Base-by-base conservation (phyloP, 2,888 invertebrate genomes). In the Drosophila prostipennis region DNA sequence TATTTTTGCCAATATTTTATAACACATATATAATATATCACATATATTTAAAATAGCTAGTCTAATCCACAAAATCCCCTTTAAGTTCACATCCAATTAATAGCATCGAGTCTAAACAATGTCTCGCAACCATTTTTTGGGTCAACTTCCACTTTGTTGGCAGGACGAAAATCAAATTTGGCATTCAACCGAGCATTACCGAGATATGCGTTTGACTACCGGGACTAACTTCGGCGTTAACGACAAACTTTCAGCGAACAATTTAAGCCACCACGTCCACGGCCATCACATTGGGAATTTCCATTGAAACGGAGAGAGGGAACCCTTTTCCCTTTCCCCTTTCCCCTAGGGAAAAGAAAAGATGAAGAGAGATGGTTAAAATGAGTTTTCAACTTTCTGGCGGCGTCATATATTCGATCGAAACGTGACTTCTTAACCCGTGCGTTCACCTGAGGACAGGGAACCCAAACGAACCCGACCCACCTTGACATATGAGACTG, bases 381-480 rank as follows among this genome's bases (percentile, higher is more conserved):
- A 63, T 65, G 61, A 65, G 67, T 65, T 63, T 65, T n/a, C 48
- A 63, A 63, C 61, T 63, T 65, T 65, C 34, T 48, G 46, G 48
- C 61, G 23, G 19, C 60, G 16, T 43, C 60, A 64, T 43, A 68
- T 49, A 46, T 58, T 51, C 72, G 69, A 60, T 72, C 46, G 46
- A 48, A 72, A 72, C 69, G 73, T 69, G 69, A 72, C 69, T 69
- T 72, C 72, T 43, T 40, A 45, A 40, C 59, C 32, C 42, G 49
- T 55, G 36, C 36, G 58, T 16, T 36, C 48, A 36, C 56, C 46
- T 14, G 36, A 26, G 16, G 55, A 34, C 55, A 43, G 11, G 7
- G 34, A 13, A 4, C 6, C 5, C 29, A 7, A 6, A 6, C 6
- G 1, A 23, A 26, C 26, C 5, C 6, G 14, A 5, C 10, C 6